Base-by-base conservation (phyloP, 2,113 vertebrate genomes). In the Odontesthes bonariensis region DNA sequence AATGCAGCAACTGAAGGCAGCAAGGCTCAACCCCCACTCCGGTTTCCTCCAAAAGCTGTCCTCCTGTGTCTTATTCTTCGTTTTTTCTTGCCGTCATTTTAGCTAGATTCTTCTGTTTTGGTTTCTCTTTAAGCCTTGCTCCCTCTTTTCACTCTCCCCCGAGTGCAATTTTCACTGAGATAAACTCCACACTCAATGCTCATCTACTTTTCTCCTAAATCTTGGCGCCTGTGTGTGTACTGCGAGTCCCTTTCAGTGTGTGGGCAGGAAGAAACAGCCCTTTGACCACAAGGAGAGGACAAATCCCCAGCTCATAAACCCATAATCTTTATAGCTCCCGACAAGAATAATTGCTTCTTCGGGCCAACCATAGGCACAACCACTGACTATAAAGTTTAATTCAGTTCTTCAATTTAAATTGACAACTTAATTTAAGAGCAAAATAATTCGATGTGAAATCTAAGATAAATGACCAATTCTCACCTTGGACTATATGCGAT, bases 181-280 rank as follows among this genome's bases (percentile, higher is more conserved):
- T 84, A 82, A 83, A 88, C 81, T 76, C 64, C 3, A 62, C 31
- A 31, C 66, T 82, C 80, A 78, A 87, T 81, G 85, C 81, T 76
- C 82, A 76, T 86, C 81, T 79, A 72, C 85, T 85, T 80, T 68
- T 46, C 75, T 66, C 69, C 81, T 84, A 86, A 91, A 88, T 87
- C 84, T 82, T 71, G 52, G 52, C 42, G n/a, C 53, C 64, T 20
- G 75, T 81, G 70, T 74, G 81, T 73, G 59, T 40, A 20, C 11
- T 69, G 58, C 7, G 40, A 78, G 69, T 80, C 60, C 35, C 38
- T 76, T 78, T 78, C 46, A 69, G 73, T 65, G 61, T 82, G 75
- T 73, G 77, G 56, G 67, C 57, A 77, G 79, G 46, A 65, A 52
- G 68, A 63, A 63, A n/a, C 61, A 68, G 72, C 71, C 69, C 71